Evolutionary conservation across 2,113 vertebrate species (phyloP), one percentile per base, ranked within the genome.

Genomic region (Sorex fumeus): DNA sequence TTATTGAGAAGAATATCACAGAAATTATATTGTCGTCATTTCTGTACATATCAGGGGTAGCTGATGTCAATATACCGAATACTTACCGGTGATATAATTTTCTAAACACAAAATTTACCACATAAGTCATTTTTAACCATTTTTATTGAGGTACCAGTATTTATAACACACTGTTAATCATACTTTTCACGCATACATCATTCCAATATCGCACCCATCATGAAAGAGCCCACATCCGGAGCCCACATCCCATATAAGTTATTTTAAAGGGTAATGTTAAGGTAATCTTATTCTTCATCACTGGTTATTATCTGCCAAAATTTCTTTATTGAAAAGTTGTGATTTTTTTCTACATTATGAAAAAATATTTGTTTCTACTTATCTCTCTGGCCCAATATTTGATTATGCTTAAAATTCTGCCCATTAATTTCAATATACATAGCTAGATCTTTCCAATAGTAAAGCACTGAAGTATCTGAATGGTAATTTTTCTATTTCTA

Each of bases 281-380:
- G 21, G 32, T 91, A 27, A 72, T 74, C 11, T 25, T 84, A 93
- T 75, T 75, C 21, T 91, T 82, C 11, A 50, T 64, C 40, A 83
- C 40, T 88, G n/a, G 27, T 45, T 40, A 78, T 18, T 62, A 50
- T 91, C 57, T 87, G 34, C 47, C 40, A 93, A 45, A 50, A 1
- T 79, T 91, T 91, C 66, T 93, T 34, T 12, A 90, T 5, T 15
- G 85, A 6, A 81, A 94, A 91, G 12, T 84, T 83, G 74, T 16
- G 79, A 10, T 69, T 86, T 92, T 87, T 80, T 12, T 19, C 27
- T 67, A 70, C 82, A 13, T 78, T 84, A 76, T 66, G 87, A 88
- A 75, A 81, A 77, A 77, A 57, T 75, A 75, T 2, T 71, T 88
- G 27, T 53, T 60, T 60, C 57, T 23, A 21, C 5, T 60, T 60